Conservation (phyloP, 2,797 vertebrate genomes). For the Enteromius afrohamiltoni region DNA sequence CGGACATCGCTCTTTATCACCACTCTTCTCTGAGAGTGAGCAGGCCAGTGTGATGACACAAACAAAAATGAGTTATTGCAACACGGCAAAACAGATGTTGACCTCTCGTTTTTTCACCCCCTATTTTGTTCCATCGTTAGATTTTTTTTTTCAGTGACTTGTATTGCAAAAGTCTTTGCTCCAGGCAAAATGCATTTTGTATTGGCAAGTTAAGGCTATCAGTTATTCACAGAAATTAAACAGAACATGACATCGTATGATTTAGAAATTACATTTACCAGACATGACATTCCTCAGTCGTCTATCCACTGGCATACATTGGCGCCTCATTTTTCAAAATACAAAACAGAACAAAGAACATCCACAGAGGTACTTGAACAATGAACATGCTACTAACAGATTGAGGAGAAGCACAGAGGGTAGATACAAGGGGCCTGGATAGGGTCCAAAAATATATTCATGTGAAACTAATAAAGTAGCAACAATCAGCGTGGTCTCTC, state of each 20-base stretch:
- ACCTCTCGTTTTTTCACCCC: neutral
- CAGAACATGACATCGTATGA: conserved; percentile 52
- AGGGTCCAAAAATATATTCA: conserved; percentile 57
- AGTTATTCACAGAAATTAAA: conserved; percentile 63
- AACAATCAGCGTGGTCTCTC: conserved; percentile 62
- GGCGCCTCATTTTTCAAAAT: conserved; percentile 31
- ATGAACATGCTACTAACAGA: conserved; percentile 64
- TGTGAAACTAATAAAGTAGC: conserved; percentile 46
- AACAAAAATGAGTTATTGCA: conserved; percentile 54
- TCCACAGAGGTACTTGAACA: conserved; percentile 54
- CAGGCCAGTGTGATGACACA: conserved; percentile 20
- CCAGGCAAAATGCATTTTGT: conserved; percentile 53
- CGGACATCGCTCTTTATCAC: conserved; percentile 6
- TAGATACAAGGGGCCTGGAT: conserved; percentile 60
- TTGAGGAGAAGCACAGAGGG: conserved; percentile 62
- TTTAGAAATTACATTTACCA: conserved; percentile 33
- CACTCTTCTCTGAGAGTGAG: neutral
- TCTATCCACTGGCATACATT: conserved; percentile 27
- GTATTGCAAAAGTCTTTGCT: conserved; percentile 57
- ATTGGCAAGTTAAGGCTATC: conserved; percentile 67
- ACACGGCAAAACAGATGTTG: conserved; percentile 47
- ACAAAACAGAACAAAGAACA: conserved; percentile 48
- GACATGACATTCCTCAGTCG: conserved; percentile 38
- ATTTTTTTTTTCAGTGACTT: conserved; percentile 39
- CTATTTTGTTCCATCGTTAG: conserved; percentile 22